Percentiles rank a stretch among this genome's conserved stretches.
Evolutionary conservation across 2,113 vertebrate species (phyloP).

Genomic region (Cinclus cinclus): DNA sequence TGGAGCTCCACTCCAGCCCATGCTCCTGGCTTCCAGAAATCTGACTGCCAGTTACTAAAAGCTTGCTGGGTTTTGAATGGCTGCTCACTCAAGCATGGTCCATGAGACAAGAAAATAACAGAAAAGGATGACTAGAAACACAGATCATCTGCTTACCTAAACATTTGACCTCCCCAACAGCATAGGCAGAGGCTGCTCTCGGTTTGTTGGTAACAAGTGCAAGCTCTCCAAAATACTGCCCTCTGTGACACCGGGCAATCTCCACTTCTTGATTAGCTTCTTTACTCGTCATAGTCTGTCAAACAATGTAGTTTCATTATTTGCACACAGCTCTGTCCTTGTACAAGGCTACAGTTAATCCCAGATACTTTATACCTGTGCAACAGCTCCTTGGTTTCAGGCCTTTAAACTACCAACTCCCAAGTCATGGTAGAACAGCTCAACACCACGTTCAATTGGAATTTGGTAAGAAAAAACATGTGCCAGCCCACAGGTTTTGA

Average conservation of each 20-base stretch:
- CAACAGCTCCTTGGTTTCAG: neutral
- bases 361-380: neutral
- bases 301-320: constrained; percentile 1
- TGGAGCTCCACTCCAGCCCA: neutral
- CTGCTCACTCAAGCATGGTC: neutral
- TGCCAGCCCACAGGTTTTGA: neutral
- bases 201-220: constrained; percentile 98
- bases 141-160: constrained; percentile 82
- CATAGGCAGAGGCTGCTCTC: constrained; percentile 95
- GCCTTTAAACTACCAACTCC: neutral
- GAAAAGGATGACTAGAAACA: neutral
- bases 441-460: neutral
- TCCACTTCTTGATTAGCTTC: constrained; percentile 92
- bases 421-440: neutral
- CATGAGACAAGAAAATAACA: neutral
- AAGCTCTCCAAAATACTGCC: constrained; percentile 98
- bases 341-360: neutral
- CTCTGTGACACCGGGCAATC: constrained; percentile 90
- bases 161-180: constrained; percentile 91
- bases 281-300: constrained; percentile 88
- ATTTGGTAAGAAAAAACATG: neutral
- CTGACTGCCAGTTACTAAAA: neutral
- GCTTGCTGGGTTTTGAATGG: neutral
- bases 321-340: neutral
- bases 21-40: neutral